phyloP scores from a whole-genome alignment of 2,888 invertebrate species.

The Protophormia terraenovae region DNA sequence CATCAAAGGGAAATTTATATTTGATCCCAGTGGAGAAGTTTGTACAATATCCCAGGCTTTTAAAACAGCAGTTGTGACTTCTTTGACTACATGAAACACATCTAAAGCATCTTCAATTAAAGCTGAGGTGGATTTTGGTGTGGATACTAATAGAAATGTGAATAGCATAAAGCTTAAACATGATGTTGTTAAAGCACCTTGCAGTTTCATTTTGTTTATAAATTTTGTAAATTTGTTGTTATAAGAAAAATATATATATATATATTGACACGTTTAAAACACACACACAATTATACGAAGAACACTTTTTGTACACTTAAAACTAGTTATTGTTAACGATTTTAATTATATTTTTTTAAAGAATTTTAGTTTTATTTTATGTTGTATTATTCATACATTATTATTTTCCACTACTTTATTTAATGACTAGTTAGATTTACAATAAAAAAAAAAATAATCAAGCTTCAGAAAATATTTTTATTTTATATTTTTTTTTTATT shows the following conservation, averaged over 20 bases:
- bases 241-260: not conserved
- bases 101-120: conserved; percentile 85
- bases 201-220: conserved; percentile 48
- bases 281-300: not conserved
- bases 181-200: not conserved
- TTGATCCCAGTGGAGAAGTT: conserved; percentile 82
- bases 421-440: conserved; percentile 29
- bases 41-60: conserved; percentile 86
- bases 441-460: not conserved
- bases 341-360: not conserved
- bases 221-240: not conserved
- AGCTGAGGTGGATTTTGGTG: conserved; percentile 77
- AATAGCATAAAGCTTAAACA: conserved; percentile 17
- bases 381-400: not conserved
- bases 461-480: not conserved
- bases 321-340: not conserved
- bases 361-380: not conserved
- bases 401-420: not conserved
- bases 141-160: conserved; percentile 25
- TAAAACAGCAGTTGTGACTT: conserved; percentile 84
- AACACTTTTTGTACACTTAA: conserved; percentile 27
- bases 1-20: conserved; percentile 84
- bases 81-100: conserved; percentile 83
- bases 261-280: not conserved
- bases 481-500: conserved; percentile 11